A percentile compares a stretch with the other conserved stretches of the same genome.
phyloP scores from a whole-genome alignment of 1,140 invertebrate species.

The Ectropis grisescens region DNA sequence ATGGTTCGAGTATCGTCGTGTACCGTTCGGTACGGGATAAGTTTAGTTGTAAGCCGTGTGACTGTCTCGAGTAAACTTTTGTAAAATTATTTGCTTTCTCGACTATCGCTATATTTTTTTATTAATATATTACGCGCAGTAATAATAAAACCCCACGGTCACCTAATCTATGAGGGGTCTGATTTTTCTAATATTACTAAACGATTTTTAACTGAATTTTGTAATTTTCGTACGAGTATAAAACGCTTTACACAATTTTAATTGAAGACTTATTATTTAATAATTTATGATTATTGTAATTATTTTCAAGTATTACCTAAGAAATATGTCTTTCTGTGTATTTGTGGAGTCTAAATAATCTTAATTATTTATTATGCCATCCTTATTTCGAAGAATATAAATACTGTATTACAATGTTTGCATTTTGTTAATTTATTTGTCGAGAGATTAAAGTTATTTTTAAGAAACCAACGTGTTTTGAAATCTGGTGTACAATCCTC shows the following conservation, averaged over 20 bases:
- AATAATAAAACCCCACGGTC: slow-evolving; percentile 44
- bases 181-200: slow-evolving; percentile 26
- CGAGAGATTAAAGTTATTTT: slow-evolving; percentile 62
- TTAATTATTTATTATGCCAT: slow-evolving; percentile 57
- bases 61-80: slow-evolving; percentile 44
- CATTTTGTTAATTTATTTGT: slow-evolving; percentile 63
- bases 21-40: slow-evolving; percentile 49
- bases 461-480: no score
- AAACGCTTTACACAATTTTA: no score
- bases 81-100: slow-evolving; percentile 31
- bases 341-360: slow-evolving; percentile 30
- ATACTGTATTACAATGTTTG: slow-evolving; percentile 28
- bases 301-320: slow-evolving; percentile 37
- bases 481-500: no score
- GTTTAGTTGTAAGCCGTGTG: slow-evolving; percentile 54
- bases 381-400: slow-evolving; percentile 44
- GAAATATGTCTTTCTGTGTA: slow-evolving; percentile 21
- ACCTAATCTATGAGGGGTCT: slow-evolving; percentile 1
- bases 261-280: slow-evolving; percentile 6
- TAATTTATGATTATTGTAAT: slow-evolving; percentile 19
- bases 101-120: slow-evolving; percentile 27
- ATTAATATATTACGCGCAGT: slow-evolving; percentile 28
- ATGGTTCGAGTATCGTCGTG: slow-evolving; percentile 15
- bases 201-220: slow-evolving; percentile 3
- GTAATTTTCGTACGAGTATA: no score